Percentiles rank a stretch among this genome's conserved stretches.
Evolutionary conservation across 2,797 vertebrate species (phyloP).

Genomic region (Sebastes cheni): DNA sequence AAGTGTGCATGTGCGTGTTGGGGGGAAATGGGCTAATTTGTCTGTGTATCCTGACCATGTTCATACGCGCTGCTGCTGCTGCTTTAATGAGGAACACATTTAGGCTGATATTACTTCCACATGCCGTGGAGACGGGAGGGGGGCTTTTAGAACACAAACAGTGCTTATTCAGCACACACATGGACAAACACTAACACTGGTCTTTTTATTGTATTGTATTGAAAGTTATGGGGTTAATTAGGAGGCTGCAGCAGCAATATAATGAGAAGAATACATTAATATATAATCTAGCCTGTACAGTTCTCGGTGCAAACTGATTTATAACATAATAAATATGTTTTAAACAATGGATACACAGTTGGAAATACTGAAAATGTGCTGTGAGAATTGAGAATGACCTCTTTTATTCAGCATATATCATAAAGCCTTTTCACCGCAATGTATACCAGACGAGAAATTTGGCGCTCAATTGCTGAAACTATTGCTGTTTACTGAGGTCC

Average conservation of each 20-base stretch:
- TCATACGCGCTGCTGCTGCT: slow-evolving; percentile 70
- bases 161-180: slow-evolving; percentile 41
- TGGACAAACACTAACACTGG: slow-evolving; percentile 12
- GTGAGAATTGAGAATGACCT: not conserved
- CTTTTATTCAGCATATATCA: not conserved
- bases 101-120: slow-evolving; percentile 75
- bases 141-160: slow-evolving; percentile 40
- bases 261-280: not conserved
- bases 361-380: not conserved
- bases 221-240: slow-evolving; percentile 3
- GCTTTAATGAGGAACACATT: slow-evolving; percentile 79
- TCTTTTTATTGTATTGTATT: slow-evolving; percentile 34
- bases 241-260: not conserved
- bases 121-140: slow-evolving; percentile 45
- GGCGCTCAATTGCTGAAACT: not conserved
- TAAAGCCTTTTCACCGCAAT: not conserved
- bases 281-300: not conserved
- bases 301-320: not conserved
- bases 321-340: not conserved
- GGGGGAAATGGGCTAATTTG: slow-evolving; percentile 81
- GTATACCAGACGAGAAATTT: not conserved
- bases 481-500: not conserved
- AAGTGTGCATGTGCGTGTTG: slow-evolving; percentile 29
- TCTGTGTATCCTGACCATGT: slow-evolving; percentile 81
- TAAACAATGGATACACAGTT: not conserved